phyloP scores from a whole-genome alignment of 2,797 vertebrate genomes.

The Catostomus latipinnis region DNA sequence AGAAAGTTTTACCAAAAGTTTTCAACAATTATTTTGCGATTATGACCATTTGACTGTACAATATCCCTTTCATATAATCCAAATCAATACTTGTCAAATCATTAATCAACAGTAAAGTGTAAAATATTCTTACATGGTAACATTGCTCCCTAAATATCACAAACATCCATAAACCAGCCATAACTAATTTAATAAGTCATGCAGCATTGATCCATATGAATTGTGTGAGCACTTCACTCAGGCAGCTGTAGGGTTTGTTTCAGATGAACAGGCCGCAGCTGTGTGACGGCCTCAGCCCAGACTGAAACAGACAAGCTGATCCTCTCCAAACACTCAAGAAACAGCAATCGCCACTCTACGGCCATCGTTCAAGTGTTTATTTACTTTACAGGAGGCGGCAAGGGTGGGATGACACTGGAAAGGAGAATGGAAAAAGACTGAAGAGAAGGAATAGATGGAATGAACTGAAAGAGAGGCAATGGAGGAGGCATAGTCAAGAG shows the following conservation, averaged over 20 bases:
- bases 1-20: too few species aligned
- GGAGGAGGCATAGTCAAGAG: neutral
- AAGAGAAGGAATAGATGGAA: too few species aligned
- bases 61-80: too few species aligned
- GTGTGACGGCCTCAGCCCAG: slow-evolving; percentile 45
- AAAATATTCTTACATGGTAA: too few species aligned
- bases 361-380: slow-evolving; percentile 49
- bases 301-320: slow-evolving; percentile 56
- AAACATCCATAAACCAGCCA: too few species aligned
- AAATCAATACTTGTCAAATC: too few species aligned
- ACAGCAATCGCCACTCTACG: slow-evolving; percentile 39
- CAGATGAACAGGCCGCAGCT: slow-evolving; percentile 41
- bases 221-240: neutral
- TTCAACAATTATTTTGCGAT: too few species aligned
- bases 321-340: slow-evolving; percentile 51
- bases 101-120: too few species aligned
- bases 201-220: slow-evolving; percentile 14
- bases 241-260: slow-evolving; percentile 35
- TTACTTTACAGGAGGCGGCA: slow-evolving; percentile 36
- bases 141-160: too few species aligned
- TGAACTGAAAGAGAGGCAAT: neutral
- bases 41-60: too few species aligned
- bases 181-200: slow-evolving; percentile 15
- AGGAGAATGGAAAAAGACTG: neutral
- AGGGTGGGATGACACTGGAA: slow-evolving; percentile 24